Conservation (phyloP, 2,797 vertebrate species). For the Coregonus suidteri region DNA sequence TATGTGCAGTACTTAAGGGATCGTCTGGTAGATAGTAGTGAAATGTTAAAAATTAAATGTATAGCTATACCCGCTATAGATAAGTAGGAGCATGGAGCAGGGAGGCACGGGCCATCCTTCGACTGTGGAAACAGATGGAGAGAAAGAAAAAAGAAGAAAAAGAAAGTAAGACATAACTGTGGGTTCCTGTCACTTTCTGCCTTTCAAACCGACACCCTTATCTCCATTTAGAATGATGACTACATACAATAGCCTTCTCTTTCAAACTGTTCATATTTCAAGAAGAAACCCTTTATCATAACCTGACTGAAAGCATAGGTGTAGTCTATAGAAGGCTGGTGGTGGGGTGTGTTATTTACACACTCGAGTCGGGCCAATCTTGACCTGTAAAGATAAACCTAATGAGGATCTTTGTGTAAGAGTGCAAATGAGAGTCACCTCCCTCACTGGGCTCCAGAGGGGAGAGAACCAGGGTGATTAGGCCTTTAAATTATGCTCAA, state of each 20-base stretch:
- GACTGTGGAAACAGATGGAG: background rate
- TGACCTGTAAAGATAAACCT: constrained; percentile 92
- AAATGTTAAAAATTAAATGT: background rate
- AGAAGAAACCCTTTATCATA: constrained; percentile 26
- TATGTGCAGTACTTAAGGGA: constrained; percentile 87
- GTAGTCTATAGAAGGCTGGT: background rate
- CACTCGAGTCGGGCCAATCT: constrained; percentile 84
- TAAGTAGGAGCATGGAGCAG: constrained; percentile 27
- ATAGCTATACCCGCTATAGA: background rate
- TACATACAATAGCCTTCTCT: constrained; percentile 64
- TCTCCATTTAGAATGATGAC: constrained; percentile 58
- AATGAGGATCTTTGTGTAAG: constrained; percentile 98
- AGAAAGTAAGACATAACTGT: constrained; percentile 52
- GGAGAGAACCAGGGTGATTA: constrained; percentile 90
- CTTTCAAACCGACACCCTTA: constrained; percentile 61
- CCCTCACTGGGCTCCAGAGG: constrained; percentile 61
- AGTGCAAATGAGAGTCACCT: constrained; percentile 91
- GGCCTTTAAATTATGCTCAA: constrained; percentile 99
- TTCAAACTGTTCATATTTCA: constrained; percentile 71
- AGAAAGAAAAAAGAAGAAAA: background rate
- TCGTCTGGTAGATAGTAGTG: constrained; percentile 66
- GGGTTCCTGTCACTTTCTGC: constrained; percentile 50
- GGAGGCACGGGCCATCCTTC: constrained; percentile 42
- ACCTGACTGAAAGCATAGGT: constrained; percentile 8
- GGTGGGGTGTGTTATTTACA: constrained; percentile 81